These are phyloP conservation scores for Parambassis ranga DNA, from an alignment of 2,797 vertebrate species.

Conservation along the genomic window DNA sequence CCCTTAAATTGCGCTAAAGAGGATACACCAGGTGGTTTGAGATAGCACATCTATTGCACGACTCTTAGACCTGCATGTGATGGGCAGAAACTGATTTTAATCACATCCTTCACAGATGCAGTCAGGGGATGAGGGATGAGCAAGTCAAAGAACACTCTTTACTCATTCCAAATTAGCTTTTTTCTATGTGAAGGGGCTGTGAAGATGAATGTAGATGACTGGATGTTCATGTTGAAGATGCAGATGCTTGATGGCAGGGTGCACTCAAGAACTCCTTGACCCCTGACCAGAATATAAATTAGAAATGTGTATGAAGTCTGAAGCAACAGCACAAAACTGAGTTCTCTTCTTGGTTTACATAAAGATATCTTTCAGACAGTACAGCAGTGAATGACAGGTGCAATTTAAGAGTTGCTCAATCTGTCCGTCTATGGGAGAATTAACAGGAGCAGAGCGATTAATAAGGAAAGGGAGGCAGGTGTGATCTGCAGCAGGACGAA, in stretches of 20 bases:
- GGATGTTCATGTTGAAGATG: slow-evolving; percentile 24
- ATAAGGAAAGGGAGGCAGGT: slow-evolving; percentile 52
- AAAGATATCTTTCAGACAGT: neutral
- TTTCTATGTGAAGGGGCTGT: slow-evolving; percentile 39
- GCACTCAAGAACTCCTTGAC: slow-evolving; percentile 50
- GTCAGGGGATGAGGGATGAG: neutral
- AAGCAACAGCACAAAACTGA: neutral
- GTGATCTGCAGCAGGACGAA: slow-evolving; percentile 59
- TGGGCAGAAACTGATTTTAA: slow-evolving; percentile 46
- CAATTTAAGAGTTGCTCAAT: slow-evolving; percentile 27
- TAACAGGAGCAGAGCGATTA: slow-evolving; percentile 39
- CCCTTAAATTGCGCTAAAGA: neutral
- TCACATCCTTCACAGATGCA: slow-evolving; percentile 25
- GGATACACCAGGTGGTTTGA: slow-evolving; percentile 11
- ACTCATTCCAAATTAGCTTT: slow-evolving; percentile 40
- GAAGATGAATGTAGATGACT: slow-evolving; percentile 20
- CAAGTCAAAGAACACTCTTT: slow-evolving; percentile 1
- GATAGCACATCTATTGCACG: slow-evolving; percentile 24
- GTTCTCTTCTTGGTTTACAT: neutral
- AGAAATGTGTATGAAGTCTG: slow-evolving; percentile 17
- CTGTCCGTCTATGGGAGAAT: slow-evolving; percentile 31
- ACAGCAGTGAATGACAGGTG: slow-evolving; percentile 10
- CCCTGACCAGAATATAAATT: slow-evolving; percentile 61
- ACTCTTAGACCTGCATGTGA: slow-evolving; percentile 31
- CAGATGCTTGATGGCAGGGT: slow-evolving; percentile 20